Percentiles rank a stretch among this genome's conserved stretches.
These are phyloP conservation scores for Crossaster papposus DNA, from an alignment of 53 echinoderm and acorn worm species.

Conservation along the genomic window DNA sequence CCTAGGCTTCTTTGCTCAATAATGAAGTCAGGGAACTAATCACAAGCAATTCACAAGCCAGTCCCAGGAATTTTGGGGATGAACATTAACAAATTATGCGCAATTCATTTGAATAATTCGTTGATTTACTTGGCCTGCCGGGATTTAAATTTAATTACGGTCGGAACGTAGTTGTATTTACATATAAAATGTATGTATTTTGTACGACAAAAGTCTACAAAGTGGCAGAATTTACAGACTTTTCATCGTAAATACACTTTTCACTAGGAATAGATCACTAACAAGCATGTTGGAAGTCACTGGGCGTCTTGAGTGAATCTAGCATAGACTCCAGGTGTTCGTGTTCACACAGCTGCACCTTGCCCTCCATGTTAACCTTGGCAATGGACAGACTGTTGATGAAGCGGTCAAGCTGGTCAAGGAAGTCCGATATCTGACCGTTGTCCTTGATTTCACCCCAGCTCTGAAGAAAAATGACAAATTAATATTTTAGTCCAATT, in stretches of 20 bases:
- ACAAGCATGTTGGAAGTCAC: constrained; percentile 96
- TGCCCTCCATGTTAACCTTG: constrained; percentile 95
- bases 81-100: not conserved
- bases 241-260: not conserved
- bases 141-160: no score
- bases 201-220: no score
- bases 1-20: not conserved
- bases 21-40: not conserved
- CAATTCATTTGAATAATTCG: no score
- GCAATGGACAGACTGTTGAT: constrained; percentile 90
- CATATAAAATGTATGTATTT: no score
- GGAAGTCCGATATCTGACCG: constrained; percentile 91
- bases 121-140: no score
- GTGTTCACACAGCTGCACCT: constrained; percentile 93
- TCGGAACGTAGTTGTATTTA: no score
- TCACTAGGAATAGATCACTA: no score
- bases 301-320: constrained; percentile 85
- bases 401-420: constrained; percentile 98
- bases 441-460: constrained; percentile 99
- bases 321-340: constrained; percentile 88
- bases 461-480: constrained; percentile 58
- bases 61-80: not conserved
- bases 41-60: no score
- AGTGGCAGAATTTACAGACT: no score
- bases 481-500: not conserved